Percentiles rank a stretch among this genome's conserved stretches.
Evolutionary conservation across 2,888 invertebrate genomes (phyloP).

Genomic region (Hydropsyche betteni): DNA sequence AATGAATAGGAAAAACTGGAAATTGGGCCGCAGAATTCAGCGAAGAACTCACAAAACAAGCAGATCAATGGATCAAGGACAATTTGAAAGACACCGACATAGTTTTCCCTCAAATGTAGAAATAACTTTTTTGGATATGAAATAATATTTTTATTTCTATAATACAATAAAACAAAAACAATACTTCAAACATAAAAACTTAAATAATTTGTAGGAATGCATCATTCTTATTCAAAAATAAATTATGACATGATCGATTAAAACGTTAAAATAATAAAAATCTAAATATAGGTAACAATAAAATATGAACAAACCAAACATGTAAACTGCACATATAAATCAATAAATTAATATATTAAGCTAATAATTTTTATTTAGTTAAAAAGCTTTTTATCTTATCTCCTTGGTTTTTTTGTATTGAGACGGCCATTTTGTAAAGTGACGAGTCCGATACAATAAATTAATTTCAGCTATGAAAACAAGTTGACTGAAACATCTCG

Average conservation of each 20-base stretch:
- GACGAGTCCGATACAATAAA: no score
- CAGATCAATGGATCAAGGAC: constrained; percentile 75
- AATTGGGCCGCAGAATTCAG: constrained; percentile 80
- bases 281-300: constrained; percentile 4
- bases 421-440: no score
- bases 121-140: not conserved
- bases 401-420: no score
- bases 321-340: constrained; percentile 26
- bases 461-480: no score
- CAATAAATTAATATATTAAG: not conserved
- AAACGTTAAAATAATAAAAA: constrained; percentile 28
- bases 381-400: no score
- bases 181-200: not conserved
- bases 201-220: constrained; percentile 22
- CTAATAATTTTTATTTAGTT: no score
- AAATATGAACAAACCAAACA: constrained; percentile 10
- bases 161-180: constrained; percentile 15
- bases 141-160: constrained; percentile 13
- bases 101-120: constrained; percentile 62
- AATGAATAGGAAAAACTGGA: constrained; percentile 67
- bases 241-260: constrained; percentile 6
- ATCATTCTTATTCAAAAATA: not conserved
- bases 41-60: constrained; percentile 70
- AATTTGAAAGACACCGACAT: constrained; percentile 71
- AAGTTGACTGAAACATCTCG: no score